Evolutionary conservation across 2,797 vertebrate genomes (phyloP), one percentile per base, ranked within the genome.

Genomic region (Prunella strophiata): DNA sequence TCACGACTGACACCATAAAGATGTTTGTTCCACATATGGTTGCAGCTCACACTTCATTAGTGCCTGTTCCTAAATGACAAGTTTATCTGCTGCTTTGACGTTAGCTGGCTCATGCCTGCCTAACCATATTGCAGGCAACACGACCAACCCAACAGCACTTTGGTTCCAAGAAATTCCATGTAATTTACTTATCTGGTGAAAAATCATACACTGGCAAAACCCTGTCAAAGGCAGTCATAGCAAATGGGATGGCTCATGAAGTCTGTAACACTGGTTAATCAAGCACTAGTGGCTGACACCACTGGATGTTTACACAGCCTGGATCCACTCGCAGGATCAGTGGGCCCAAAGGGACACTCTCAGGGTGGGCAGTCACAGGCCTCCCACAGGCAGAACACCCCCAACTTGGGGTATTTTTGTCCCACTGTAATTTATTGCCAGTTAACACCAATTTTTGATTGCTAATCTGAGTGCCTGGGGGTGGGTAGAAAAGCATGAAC

Each of bases 271-370:
- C 2, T 38, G 58, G 58, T 25, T 54, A 43, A 81, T 63, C 63
- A 80, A 30, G 18, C 76, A 38, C 50, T 47, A 67, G 26, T 14
- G 32, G 48, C 50, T 26, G 42, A 50, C 18, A 55, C 6, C 27
- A 40, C 0, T n/a, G n/a, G 68, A 27, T 5, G 8, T 11, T 47
- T 13, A 29, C 15, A 40, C 13, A 32, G 43, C 26, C 43, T 63
- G 30, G 30, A 65, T 36, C 26, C 3, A 1, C 57, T 22, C 0
- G 0, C 22, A 0, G 0, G 34, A 48, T 48, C 38, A 8, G 38
- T 4, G 18, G 14, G 47, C 13, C 54, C 59, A 34, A 40, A 47
- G n/a, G 21, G 27, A 55, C 22, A 26, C 19, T 30, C 45, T 17
- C 7, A 4, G 26, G 5, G 20, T 22, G n/a, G 22, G 36, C 55